A percentile compares a stretch with the other conserved stretches of the same genome.
These are phyloP conservation scores for Rutpela maculata DNA, from an alignment of 2,888 invertebrate genomes.

Conservation along the genomic window DNA sequence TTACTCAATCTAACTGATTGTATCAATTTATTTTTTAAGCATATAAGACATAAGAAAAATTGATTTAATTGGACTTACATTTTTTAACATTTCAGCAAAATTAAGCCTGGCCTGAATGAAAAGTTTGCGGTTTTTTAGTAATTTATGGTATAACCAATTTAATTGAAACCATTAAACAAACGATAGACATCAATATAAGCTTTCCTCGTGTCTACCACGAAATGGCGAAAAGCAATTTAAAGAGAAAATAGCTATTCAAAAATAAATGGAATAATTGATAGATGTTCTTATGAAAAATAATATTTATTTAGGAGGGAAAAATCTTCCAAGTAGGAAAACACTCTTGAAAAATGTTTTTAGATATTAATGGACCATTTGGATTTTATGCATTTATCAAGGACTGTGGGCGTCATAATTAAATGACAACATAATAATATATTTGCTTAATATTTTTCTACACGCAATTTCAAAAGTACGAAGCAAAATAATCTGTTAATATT, in stretches of 20 bases:
- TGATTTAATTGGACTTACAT: not conserved
- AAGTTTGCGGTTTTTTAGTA: slow-evolving; percentile 8
- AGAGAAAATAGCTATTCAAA: slow-evolving; percentile 27
- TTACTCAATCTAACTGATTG: not conserved
- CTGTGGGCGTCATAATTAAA: no score
- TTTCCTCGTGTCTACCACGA: slow-evolving; percentile 15
- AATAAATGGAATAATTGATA: slow-evolving; percentile 37
- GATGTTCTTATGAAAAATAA: slow-evolving; percentile 13
- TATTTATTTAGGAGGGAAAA: slow-evolving; percentile 18
- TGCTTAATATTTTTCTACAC: no score
- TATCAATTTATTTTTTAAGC: not conserved
- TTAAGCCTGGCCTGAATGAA: not conserved
- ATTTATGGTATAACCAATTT: slow-evolving; percentile 26
- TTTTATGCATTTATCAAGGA: no score
- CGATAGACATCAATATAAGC: slow-evolving; percentile 32
- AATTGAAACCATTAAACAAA: slow-evolving; percentile 36
- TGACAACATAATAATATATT: no score
- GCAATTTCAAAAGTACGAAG: no score
- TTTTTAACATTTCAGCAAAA: slow-evolving; percentile 1
- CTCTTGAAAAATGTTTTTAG: not conserved
- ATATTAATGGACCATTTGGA: not conserved
- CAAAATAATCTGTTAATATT: no score
- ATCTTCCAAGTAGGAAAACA: not conserved
- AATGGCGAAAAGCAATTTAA: slow-evolving; percentile 35
- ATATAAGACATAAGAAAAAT: not conserved